phyloP scores from a whole-genome alignment of 1,140 invertebrate species.

The Drosophila nasuta region DNA sequence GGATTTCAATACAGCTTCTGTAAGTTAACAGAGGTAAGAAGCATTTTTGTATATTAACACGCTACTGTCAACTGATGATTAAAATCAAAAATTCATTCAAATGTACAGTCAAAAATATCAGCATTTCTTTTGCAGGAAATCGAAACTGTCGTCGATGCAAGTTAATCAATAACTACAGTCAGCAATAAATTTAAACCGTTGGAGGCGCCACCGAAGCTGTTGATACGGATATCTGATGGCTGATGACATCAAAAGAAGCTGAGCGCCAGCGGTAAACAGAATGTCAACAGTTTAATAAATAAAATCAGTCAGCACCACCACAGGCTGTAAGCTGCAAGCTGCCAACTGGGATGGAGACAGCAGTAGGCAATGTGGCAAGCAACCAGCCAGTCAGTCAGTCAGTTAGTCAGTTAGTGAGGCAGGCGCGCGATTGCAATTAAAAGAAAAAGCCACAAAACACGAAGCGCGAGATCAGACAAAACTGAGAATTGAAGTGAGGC shows the following conservation, averaged over 20 bases:
- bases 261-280: conserved; percentile 43
- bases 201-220: conserved; percentile 62
- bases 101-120: not conserved
- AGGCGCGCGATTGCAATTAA: conserved; percentile 70
- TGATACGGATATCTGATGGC: conserved; percentile 55
- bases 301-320: conserved; percentile 67
- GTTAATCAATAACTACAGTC: conserved; percentile 55
- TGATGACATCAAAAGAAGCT: conserved; percentile 60
- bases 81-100: not conserved
- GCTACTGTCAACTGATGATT: not conserved
- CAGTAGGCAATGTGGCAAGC: not conserved
- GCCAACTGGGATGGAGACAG: conserved; percentile 20
- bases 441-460: conserved; percentile 41
- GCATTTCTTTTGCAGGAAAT: not conserved
- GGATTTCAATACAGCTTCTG: no score
- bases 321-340: conserved; percentile 32
- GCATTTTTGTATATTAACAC: no score
- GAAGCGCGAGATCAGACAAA: conserved; percentile 45
- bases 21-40: no score
- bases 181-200: conserved; percentile 67
- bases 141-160: conserved; percentile 1
- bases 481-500: conserved; percentile 31
- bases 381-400: not conserved
- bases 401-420: conserved; percentile 1
- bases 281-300: conserved; percentile 82